Conservation (phyloP, 2,888 invertebrate species). For the Steinernema scapterisci region DNA sequence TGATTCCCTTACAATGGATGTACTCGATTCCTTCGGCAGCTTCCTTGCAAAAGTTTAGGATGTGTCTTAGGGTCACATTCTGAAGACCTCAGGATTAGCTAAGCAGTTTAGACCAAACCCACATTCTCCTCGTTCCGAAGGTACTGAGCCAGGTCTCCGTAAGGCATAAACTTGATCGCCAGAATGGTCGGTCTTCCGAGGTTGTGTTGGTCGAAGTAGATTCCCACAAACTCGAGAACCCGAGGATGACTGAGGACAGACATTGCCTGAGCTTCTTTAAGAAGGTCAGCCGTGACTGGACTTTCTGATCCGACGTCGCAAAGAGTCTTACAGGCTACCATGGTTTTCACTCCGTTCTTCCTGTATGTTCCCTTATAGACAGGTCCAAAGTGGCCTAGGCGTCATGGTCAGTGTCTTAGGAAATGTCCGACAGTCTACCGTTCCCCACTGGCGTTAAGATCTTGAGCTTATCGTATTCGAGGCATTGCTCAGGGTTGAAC, state of each 20-base stretch:
- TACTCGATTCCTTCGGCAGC: slow-evolving; percentile 26
- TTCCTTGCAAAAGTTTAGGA: background rate
- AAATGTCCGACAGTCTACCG: too few relatives aligned
- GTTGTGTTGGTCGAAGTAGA: background rate
- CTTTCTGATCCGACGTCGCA: too few relatives aligned
- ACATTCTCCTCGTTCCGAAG: background rate
- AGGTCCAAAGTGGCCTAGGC: too few relatives aligned
- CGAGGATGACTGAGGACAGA: background rate
- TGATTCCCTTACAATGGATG: slow-evolving; percentile 5
- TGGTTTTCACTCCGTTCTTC: too few relatives aligned
- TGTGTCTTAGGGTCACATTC: background rate
- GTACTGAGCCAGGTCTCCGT: background rate
- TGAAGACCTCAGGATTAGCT: too few relatives aligned
- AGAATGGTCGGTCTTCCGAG: background rate
- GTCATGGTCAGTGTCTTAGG: too few relatives aligned
- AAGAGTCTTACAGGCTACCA: too few relatives aligned
- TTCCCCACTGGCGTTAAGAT: too few relatives aligned
- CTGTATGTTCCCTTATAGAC: too few relatives aligned
- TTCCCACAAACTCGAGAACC: background rate
- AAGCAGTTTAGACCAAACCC: too few relatives aligned
- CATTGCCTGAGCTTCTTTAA: background rate
- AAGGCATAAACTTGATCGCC: background rate
- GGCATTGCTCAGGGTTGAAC: too few relatives aligned
- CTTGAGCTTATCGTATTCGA: too few relatives aligned
- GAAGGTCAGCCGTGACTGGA: background rate